Evolutionary conservation across 2,797 vertebrate genomes (phyloP), one percentile per base, ranked within the genome.

Genomic region (Microctenopoma steveboyesi): DNA sequence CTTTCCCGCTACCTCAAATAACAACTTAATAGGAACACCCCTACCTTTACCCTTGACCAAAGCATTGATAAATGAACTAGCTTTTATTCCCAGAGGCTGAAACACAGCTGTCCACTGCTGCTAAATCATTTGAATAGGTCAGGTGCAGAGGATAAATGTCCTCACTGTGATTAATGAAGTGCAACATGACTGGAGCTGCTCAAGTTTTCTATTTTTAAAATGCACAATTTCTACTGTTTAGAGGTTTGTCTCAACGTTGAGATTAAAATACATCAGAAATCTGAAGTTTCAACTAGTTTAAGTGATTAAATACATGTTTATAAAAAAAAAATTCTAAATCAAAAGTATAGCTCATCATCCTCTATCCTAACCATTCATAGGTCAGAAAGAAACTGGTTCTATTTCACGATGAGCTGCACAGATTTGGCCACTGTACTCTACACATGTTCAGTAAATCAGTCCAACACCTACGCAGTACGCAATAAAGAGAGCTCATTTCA

Each of bases 141-240:
- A 64, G 50, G 65, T 33, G 46, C 12, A 56, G 50, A 76, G 59
- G 69, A 78, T 30, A 79, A 2, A 22, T 72, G 48, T 71, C 16
- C 43, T 69, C 43, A 59, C n/a, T 39, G 61, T 33, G 58, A 52
- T 69, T 64, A 74, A 80, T 76, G 65, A 59, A 64, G 52, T 68
- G 4, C 33, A 67, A 55, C 35, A 42, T 27, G 57, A 51, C 39
- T 52, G 46, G 53, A 58, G 70, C 70, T 76, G 62, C 42, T 35
- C 48, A 22, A 40, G 9, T 82, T 74, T 72, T 59, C 25, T 40
- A 15, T 46, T 45, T 69, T 64, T 64, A 64, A 59, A 76, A 71
- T 63, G 49, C 46, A 45, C 3, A 4, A 33, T 4, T 53, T 33
- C 3, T 13, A 13, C 3, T 40, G 39, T 40, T 13, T 13, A 40